Conservation (phyloP, 2,797 vertebrate genomes). For the Coregonus ussuriensis region DNA sequence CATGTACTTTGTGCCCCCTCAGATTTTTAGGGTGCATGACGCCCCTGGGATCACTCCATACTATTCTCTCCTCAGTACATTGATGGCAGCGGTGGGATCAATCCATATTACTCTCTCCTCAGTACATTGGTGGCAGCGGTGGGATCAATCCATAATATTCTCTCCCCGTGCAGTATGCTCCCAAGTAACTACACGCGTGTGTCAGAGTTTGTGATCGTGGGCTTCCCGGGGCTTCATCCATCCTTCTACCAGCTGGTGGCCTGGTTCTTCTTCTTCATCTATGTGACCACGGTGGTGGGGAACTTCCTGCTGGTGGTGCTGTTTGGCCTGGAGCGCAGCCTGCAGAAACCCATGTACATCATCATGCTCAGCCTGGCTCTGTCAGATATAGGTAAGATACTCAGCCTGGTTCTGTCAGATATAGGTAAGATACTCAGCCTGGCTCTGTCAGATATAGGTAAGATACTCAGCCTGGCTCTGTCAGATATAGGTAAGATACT, state of each 20-base stretch:
- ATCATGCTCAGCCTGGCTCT: constrained; percentile 68
- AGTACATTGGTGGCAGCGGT: not conserved
- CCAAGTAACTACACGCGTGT: constrained; percentile 34
- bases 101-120: not conserved
- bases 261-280: constrained; percentile 56
- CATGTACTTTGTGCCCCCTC: no score
- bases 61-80: not conserved
- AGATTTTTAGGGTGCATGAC: no score
- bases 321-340: constrained; percentile 56
- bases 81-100: not conserved
- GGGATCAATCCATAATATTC: not conserved
- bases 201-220: constrained; percentile 66
- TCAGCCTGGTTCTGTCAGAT: no score
- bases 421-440: no score
- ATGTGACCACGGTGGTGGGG: constrained; percentile 51
- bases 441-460: no score
- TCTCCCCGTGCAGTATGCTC: not conserved
- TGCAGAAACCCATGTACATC: constrained; percentile 76
- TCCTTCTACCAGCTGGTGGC: constrained; percentile 44
- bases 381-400: constrained; percentile 57
- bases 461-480: no score
- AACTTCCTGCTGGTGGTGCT: constrained; percentile 62
- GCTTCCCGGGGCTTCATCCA: constrained; percentile 61
- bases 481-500: no score
- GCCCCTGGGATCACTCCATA: no score